A percentile compares a stretch with the other conserved stretches of the same genome.
These are phyloP conservation scores for Diplazon laetatorius DNA, from an alignment of 2,888 invertebrate species.

Conservation along the genomic window DNA sequence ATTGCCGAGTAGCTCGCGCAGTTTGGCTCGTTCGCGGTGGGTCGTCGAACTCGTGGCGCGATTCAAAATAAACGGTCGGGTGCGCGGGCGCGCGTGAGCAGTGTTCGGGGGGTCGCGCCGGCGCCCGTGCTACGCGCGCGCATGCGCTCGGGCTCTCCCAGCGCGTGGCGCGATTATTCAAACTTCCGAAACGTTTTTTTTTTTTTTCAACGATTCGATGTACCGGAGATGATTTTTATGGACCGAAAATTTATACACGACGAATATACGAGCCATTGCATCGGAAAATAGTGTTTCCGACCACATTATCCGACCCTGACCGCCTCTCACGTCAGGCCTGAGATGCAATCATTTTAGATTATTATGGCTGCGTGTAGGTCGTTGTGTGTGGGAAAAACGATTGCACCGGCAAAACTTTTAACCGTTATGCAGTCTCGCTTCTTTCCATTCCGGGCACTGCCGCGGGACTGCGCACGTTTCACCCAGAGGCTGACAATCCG, in stretches of 20 bases:
- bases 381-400: constrained; percentile 39
- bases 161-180: constrained; percentile 26
- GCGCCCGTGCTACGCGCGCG: constrained; percentile 46
- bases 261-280: constrained; percentile 39
- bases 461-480: constrained; percentile 18
- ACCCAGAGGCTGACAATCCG: constrained; percentile 33
- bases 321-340: constrained; percentile 1
- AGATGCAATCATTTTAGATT: constrained; percentile 34
- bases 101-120: neutral
- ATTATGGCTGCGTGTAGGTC: constrained; percentile 24
- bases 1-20: constrained; percentile 42
- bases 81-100: constrained; percentile 19
- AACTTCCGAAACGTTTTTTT: constrained; percentile 27
- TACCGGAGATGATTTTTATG: too few species aligned
- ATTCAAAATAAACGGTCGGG: constrained; percentile 74
- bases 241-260: too few species aligned
- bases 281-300: constrained; percentile 19
- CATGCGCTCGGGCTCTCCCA: constrained; percentile 55
- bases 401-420: constrained; percentile 37
- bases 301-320: too few species aligned
- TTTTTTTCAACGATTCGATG: too few species aligned
- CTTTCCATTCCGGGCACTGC: constrained; percentile 12
- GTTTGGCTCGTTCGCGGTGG: constrained; percentile 60
- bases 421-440: constrained; percentile 41
- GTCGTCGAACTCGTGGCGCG: constrained; percentile 74